Conservation (phyloP, 2,797 vertebrate genomes). For the Siniperca obscura region DNA sequence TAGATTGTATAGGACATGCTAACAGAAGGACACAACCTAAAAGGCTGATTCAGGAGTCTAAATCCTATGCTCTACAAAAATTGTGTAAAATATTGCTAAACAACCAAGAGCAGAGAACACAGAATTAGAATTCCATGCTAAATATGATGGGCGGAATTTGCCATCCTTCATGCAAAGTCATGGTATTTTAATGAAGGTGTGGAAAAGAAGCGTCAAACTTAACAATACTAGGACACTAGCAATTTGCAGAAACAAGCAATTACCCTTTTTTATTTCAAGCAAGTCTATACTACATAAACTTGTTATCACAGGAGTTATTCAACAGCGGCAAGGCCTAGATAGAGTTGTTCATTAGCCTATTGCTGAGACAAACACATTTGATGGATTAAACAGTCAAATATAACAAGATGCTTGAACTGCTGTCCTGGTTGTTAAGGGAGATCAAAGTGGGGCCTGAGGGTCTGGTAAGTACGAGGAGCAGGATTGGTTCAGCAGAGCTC, state of each 20-base stretch:
- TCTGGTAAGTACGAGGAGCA: conserved; percentile 72
- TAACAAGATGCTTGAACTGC: conserved; percentile 82
- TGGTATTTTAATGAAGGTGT: conserved; percentile 41
- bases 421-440: conserved; percentile 78
- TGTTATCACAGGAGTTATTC: conserved; percentile 55
- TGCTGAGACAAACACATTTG: conserved; percentile 84
- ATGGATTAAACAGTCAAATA: conserved; percentile 84
- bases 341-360: conserved; percentile 80
- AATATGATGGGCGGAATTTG: conserved; percentile 19
- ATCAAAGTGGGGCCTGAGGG: conserved; percentile 84
- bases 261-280: conserved; percentile 61
- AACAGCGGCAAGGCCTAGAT: conserved; percentile 60
- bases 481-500: conserved; percentile 77
- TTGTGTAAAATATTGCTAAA: conserved; percentile 43
- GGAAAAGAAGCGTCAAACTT: conserved; percentile 42
- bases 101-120: conserved; percentile 25
- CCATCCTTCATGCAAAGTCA: conserved; percentile 33
- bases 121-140: conserved; percentile 17
- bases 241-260: conserved; percentile 66
- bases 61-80: conserved; percentile 53
- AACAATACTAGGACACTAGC: conserved; percentile 44
- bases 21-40: conserved; percentile 66
- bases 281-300: conserved; percentile 45
- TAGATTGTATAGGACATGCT: conserved; percentile 76
- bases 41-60: conserved; percentile 73